Conservation (phyloP, 2,888 invertebrate genomes). For the Neoitamus cyanurus region DNA sequence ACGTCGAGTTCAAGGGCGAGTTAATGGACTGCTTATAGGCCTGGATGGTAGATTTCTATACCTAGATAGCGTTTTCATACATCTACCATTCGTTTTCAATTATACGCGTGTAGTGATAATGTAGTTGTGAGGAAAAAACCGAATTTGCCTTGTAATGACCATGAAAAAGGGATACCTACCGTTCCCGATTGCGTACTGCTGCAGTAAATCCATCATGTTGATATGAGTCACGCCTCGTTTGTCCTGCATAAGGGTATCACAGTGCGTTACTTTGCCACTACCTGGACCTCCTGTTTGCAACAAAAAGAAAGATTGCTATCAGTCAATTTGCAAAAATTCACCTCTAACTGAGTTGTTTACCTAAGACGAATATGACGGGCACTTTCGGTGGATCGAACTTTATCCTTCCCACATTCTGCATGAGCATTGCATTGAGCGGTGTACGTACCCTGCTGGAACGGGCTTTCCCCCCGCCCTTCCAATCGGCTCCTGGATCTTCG, state of each 20-base stretch:
- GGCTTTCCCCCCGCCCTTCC: conserved; percentile 59
- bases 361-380: conserved; percentile 89
- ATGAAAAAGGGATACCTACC: conserved; percentile 69
- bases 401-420: conserved; percentile 83
- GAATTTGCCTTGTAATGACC: neutral
- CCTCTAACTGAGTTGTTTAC: conserved; percentile 64
- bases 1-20: neutral
- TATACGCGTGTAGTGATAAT: neutral
- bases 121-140: neutral
- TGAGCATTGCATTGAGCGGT: conserved; percentile 67
- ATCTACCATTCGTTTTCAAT: neutral
- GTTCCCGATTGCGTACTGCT: conserved; percentile 89
- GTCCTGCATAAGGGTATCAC: conserved; percentile 90
- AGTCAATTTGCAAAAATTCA: neutral
- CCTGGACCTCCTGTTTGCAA: conserved; percentile 85
- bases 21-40: neutral
- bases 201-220: conserved; percentile 90
- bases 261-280: conserved; percentile 97
- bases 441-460: conserved; percentile 63
- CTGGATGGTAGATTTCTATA: neutral
- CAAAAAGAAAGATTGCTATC: conserved; percentile 25
- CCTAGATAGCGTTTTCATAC: neutral
- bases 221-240: conserved; percentile 86
- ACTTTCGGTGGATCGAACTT: conserved; percentile 88
- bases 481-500: conserved; percentile 70